These are phyloP conservation scores for Drosophila setosimentum DNA, from an alignment of 2,888 invertebrate species.

Conservation along the genomic window DNA sequence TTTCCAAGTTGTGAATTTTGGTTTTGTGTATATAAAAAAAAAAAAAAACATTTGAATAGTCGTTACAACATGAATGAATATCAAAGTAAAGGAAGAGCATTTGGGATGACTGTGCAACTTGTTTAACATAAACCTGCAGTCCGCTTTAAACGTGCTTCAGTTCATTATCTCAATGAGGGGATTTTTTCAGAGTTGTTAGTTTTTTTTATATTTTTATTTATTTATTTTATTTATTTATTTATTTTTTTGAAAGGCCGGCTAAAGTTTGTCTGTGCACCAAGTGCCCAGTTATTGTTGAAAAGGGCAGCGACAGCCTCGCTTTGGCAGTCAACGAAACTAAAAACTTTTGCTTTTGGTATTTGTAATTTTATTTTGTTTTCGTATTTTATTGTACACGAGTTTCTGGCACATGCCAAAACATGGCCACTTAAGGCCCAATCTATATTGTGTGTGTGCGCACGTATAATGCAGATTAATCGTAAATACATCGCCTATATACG, in stretches of 20 bases:
- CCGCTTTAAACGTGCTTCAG: constrained; percentile 4
- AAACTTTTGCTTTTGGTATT: constrained; percentile 35
- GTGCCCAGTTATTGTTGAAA: constrained; percentile 21
- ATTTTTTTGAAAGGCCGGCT: constrained; percentile 47
- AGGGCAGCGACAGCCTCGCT: constrained; percentile 35
- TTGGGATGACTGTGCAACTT: background rate
- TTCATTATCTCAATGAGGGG: constrained; percentile 9
- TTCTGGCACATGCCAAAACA: constrained; percentile 59
- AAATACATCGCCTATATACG: background rate
- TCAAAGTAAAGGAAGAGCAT: constrained; percentile 5
- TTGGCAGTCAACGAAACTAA: constrained; percentile 18
- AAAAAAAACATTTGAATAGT: no score
- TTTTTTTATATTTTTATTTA: constrained; percentile 5
- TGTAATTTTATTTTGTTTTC: constrained; percentile 9
- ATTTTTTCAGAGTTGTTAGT: constrained; percentile 9
- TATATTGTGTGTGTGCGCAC: constrained; percentile 42
- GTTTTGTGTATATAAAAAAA: no score
- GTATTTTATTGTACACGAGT: constrained; percentile 27
- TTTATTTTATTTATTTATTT: constrained; percentile 18
- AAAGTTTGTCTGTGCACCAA: constrained; percentile 30
- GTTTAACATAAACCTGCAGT: background rate
- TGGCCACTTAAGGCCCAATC: constrained; percentile 63
- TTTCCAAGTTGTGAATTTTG: background rate
- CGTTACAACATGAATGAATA: background rate
- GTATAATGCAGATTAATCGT: constrained; percentile 57